These are phyloP conservation scores for Sitta carolinensis DNA, from an alignment of 2,797 vertebrate species.

Conservation along the genomic window DNA sequence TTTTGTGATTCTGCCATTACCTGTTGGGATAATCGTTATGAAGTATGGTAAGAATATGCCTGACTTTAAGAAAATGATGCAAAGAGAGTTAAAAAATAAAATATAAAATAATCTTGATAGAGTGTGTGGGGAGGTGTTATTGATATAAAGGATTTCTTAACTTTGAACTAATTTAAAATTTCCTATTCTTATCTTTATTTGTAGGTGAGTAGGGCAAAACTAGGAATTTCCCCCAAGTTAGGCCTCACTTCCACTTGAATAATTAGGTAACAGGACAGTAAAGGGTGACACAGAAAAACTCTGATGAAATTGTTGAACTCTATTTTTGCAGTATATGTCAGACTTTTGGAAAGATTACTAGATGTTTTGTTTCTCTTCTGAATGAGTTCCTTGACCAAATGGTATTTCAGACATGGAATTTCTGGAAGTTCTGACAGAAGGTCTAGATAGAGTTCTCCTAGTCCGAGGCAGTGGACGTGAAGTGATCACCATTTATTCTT, in stretches of 20 bases:
- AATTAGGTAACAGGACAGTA: not conserved
- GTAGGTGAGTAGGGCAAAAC: not conserved
- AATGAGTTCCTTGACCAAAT: conserved; percentile 75
- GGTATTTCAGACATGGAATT: conserved; percentile 92
- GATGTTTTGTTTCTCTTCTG: not conserved
- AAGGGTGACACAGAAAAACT: not conserved
- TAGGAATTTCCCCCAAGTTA: not conserved
- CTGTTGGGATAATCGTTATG: not conserved
- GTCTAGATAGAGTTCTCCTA: conserved; percentile 89
- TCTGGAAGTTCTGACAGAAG: conserved; percentile 94
- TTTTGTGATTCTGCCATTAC: not conserved
- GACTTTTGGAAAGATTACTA: not conserved
- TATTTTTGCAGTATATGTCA: not conserved
- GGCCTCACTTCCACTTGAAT: not conserved
- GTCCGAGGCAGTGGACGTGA: conserved; percentile 94
- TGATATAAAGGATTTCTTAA: not conserved
- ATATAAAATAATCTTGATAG: not conserved
- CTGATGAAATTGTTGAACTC: not conserved
- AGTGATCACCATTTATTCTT: conserved; percentile 98
- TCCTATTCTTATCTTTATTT: not conserved
- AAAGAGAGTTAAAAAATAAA: not conserved
- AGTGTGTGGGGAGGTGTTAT: not conserved
- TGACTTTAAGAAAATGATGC: not conserved
- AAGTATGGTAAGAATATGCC: not conserved
- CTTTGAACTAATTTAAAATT: not conserved